Conservation (phyloP, 2,113 vertebrate species). For the Gallinago media region DNA sequence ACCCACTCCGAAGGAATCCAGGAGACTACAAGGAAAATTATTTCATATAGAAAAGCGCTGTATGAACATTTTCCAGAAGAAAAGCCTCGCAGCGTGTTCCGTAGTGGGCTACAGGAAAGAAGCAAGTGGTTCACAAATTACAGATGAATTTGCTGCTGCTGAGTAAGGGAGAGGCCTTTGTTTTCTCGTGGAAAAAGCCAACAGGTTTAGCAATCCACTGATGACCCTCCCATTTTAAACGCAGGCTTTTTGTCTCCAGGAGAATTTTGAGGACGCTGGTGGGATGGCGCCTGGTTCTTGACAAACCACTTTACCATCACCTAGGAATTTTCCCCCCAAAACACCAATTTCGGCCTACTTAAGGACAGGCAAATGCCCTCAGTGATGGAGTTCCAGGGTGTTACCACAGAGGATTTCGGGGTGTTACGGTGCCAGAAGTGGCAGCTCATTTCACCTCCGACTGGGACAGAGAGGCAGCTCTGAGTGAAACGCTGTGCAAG, state of each 20-base stretch:
- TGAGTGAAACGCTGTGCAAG: not conserved
- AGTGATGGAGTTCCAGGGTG: not conserved
- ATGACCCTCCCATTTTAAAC: slow-evolving; percentile 27
- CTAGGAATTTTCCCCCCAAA: not conserved
- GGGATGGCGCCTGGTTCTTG: not conserved
- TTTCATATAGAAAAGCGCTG: not conserved
- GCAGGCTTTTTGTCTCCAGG: slow-evolving; percentile 7
- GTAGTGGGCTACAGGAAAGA: not conserved
- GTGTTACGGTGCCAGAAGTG: not conserved
- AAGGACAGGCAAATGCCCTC: not conserved
- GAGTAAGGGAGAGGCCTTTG: not conserved
- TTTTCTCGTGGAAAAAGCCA: not conserved
- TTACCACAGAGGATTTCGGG: not conserved
- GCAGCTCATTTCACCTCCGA: not conserved
- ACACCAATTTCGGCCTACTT: not conserved
- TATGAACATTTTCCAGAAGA: not conserved
- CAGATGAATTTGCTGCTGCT: not conserved
- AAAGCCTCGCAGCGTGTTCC: not conserved
- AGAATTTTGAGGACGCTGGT: not conserved
- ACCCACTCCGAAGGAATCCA: not conserved
- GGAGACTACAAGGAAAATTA: not conserved
- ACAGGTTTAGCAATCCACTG: not conserved
- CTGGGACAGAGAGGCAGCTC: not conserved
- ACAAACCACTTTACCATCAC: slow-evolving; percentile 5
- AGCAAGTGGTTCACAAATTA: not conserved